Base-by-base conservation (phyloP, 2,113 vertebrate species). In the Larimichthys crocea region DNA sequence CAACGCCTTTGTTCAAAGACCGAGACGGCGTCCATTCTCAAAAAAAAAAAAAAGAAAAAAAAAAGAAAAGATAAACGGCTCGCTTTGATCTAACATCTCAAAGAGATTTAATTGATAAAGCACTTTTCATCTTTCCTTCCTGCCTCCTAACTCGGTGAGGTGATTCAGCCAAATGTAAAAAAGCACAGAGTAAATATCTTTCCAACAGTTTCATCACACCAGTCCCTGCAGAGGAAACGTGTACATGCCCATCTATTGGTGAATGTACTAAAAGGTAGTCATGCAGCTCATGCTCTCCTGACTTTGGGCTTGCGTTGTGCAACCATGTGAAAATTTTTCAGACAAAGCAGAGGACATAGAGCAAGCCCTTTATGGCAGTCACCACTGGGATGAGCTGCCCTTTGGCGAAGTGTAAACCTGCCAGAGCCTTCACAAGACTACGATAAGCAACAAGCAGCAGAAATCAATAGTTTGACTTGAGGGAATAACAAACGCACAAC, bases 321-420 rank as follows among this genome's bases (percentile, higher is more conserved):
- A 88, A 71, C 81, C 83, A 88, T 73, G 81, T 85, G 84, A 79
- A 79, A 64, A 76, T 66, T 76, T 85, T 31, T 80, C 53, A 88
- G 61, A 86, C 67, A 73, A 84, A 53, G 73, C 75, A 56, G 31
- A 83, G 85, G 50, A 71, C 85, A 86, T n/a, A 74, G 68, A 71
- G 65, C 4, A 2, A 79, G 74, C 16, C 72, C 12, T 66, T 73
- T 60, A 66, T n/a, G 76, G 44, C 17, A 12, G 75, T 19, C 55
- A 29, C 79, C 24, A 4, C 15, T 15, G 55, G 75, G 75, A 78
- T 53, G 24, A 64, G 79, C 59, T 68, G 52, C 64, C 75, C 56
- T 50, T 26, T 46, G 70, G 62, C n/a, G 7, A 35, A 63, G 78
- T 49, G 60, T 57, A 75, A 79, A 80, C 26, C 71, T 40, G 55